A percentile compares a stretch with the other conserved stretches of the same genome.
phyloP scores from a whole-genome alignment of 2,797 vertebrate genomes.

The Sebastes diploproa region DNA sequence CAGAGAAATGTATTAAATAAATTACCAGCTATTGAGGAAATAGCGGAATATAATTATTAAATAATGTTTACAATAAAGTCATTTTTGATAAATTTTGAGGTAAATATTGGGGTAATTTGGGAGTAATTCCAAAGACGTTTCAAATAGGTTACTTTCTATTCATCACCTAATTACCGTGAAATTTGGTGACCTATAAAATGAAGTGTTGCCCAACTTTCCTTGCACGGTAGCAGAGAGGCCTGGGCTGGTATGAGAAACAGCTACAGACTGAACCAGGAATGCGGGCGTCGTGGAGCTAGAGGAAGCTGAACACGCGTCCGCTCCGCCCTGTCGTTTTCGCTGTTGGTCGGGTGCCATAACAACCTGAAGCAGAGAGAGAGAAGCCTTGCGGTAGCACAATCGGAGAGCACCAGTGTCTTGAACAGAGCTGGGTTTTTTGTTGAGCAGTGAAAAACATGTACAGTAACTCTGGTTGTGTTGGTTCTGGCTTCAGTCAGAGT shows the following conservation, averaged over 20 bases:
- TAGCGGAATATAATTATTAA: too few relatives aligned
- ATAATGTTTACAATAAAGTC: too few relatives aligned
- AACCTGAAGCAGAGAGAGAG: constrained; percentile 18
- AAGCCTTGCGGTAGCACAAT: background rate
- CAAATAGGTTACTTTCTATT: too few relatives aligned
- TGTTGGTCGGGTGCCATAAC: constrained; percentile 32
- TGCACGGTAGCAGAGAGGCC: background rate
- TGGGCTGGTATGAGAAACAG: background rate
- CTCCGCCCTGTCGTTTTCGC: background rate
- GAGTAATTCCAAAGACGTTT: too few relatives aligned
- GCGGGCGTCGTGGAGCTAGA: background rate
- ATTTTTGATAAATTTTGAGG: too few relatives aligned
- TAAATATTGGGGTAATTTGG: too few relatives aligned
- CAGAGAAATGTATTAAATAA: too few relatives aligned
- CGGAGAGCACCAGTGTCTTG: constrained; percentile 13
- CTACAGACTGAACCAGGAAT: background rate
- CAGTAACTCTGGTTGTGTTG: constrained; percentile 36
- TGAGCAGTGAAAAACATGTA: constrained; percentile 14
- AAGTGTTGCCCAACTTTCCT: too few relatives aligned
- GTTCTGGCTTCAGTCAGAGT: constrained; percentile 50
- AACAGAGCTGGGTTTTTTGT: constrained; percentile 15
- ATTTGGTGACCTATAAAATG: too few relatives aligned
- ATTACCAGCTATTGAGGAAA: too few relatives aligned
- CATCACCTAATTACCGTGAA: too few relatives aligned
- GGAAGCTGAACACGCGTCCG: background rate